Evolutionary conservation across 2,113 vertebrate species (phyloP), one percentile per base, ranked within the genome.

Genomic region (Syngnathus typhle): DNA sequence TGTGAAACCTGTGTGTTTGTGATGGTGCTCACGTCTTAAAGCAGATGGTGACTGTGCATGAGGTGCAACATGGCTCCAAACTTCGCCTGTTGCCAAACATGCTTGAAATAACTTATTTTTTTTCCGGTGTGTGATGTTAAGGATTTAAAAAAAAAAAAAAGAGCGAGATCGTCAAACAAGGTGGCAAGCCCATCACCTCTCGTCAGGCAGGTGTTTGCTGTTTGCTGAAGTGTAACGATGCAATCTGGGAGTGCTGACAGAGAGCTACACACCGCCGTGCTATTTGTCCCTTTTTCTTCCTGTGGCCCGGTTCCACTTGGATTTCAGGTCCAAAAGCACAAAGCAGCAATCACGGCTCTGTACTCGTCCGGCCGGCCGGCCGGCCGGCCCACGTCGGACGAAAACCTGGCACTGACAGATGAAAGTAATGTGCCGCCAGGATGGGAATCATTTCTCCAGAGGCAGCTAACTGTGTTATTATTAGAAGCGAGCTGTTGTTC

Each of bases 41-140:
- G 65, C 87, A 89, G 85, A 89, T 87, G 87, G 87, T 85, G 79
- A 77, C 81, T 41, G 75, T 74, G 76, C 68, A 70, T 82, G 85
- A 81, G 67, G 82, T 70, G 59, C 52, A 75, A 89, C 83, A 80
- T 81, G 82, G 81, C 39, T 51, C 7, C 62, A 64, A 47, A 67
- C 32, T 18, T 0, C 41, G 43, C 12, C 5, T 59, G 21, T 65
- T 69, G 76, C 77, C 77, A 81, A 79, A 82, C 13, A 11, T 7
- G 13, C 59, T 39, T 11, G 19, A 23, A 62, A 62, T 43, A 23
- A 62, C 38, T 43, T 19, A 10, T 13, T 7, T 1, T 61, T 41
- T 18, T 27, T 12, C 0, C 2, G 12, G 12, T 43, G 12, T 16
- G 27, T 23, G 6, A 7, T 27, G 60, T 13, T 27, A 15, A 61